Conservation (phyloP, 1,140 invertebrate genomes). For the Heterodera carotae region DNA sequence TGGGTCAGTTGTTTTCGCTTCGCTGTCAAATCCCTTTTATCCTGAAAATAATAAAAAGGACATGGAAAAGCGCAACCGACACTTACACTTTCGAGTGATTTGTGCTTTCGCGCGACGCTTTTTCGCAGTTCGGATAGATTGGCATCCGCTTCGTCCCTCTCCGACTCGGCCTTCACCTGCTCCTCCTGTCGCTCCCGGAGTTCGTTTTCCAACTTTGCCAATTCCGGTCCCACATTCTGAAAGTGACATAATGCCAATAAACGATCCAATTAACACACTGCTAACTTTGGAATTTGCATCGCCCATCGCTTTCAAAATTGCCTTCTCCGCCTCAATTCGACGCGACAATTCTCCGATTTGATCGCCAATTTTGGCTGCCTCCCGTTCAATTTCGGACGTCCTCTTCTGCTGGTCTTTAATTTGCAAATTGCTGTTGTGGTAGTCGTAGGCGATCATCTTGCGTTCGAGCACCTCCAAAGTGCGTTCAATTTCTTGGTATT, state of each 20-base stretch:
- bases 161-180: conserved; percentile 38
- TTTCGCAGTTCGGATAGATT: conserved; percentile 21
- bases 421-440: conserved; percentile 32
- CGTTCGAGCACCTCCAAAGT: conserved; percentile 80
- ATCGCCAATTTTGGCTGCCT: conserved; percentile 6
- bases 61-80: neutral
- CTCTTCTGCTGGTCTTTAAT: neutral
- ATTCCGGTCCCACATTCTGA: conserved; percentile 32
- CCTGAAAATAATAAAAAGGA: conserved; percentile 8
- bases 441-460: conserved; percentile 48
- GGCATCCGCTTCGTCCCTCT: conserved; percentile 35
- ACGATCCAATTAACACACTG: neutral
- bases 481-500: conserved; percentile 82
- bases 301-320: conserved; percentile 26
- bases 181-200: conserved; percentile 23
- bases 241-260: neutral
- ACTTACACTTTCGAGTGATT: conserved; percentile 29
- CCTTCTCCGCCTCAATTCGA: conserved; percentile 11
- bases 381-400: conserved; percentile 7
- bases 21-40: conserved; percentile 44
- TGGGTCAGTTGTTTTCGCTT: conserved; percentile 50
- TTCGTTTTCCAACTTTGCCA: conserved; percentile 20
- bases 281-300: conserved; percentile 15
- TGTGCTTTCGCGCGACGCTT: conserved; percentile 32
- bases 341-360: conserved; percentile 19